Conservation (phyloP, 2,113 vertebrate genomes). For the Oncorhynchus nerka region DNA sequence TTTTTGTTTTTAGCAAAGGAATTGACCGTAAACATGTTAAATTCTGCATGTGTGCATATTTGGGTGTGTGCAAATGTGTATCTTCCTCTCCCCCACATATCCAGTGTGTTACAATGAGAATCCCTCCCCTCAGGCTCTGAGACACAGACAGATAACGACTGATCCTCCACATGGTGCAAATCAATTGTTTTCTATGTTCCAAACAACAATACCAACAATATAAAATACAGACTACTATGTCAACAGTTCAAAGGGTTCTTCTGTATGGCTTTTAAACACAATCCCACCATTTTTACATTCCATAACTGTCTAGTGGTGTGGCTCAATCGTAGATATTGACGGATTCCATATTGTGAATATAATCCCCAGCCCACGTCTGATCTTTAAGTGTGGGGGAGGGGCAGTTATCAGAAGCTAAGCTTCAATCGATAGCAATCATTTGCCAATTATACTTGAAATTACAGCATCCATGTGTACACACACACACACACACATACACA, state of each 20-base stretch:
- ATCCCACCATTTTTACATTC: background rate
- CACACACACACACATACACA: background rate
- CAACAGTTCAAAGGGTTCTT: background rate
- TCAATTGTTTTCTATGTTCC: too few relatives aligned
- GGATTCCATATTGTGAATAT: constrained; percentile 2
- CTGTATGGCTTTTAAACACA: background rate
- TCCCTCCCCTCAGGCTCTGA: background rate
- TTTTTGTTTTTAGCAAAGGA: background rate
- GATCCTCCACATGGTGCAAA: background rate
- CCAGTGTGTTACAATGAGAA: background rate
- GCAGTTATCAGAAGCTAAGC: background rate
- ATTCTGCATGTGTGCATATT: constrained; percentile 14
- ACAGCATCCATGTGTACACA: background rate
- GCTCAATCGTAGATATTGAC: background rate
- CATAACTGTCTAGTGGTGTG: background rate
- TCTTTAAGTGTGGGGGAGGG: background rate
- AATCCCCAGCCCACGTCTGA: background rate
- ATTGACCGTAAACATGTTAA: background rate
- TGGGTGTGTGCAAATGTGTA: background rate
- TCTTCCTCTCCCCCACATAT: background rate
- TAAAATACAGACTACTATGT: background rate
- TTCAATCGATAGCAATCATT: constrained; percentile 5
- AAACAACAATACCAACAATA: background rate
- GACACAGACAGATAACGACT: background rate
- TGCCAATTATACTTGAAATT: background rate